Conservation (phyloP, 64 coral and sea anemone species). For the Montipora sp. region DNA sequence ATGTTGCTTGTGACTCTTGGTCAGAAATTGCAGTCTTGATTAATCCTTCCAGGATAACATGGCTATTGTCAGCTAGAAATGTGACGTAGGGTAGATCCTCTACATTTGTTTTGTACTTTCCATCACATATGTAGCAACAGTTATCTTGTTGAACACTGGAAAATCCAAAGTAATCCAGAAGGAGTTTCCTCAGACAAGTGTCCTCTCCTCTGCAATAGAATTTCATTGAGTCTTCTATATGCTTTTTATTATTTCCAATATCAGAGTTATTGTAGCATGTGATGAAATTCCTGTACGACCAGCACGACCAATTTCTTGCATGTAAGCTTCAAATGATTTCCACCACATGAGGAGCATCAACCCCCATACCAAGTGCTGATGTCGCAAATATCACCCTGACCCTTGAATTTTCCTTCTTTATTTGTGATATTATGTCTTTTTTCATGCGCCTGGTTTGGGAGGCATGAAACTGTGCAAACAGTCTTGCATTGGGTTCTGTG, state of each 20-base stretch:
- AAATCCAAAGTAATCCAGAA: not conserved
- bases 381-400: conserved; percentile 70
- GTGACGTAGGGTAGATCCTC: no score
- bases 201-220: not conserved
- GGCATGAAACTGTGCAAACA: conserved; percentile 74
- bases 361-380: conserved; percentile 77
- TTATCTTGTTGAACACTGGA: not conserved
- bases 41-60: no score
- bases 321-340: conserved; percentile 67
- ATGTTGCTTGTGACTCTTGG: no score
- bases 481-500: conserved; percentile 35
- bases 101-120: no score
- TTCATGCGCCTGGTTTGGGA: conserved; percentile 50
- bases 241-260: not conserved
- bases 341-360: conserved; percentile 61
- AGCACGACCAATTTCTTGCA: conserved; percentile 81
- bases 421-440: conserved; percentile 31
- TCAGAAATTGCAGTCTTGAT: no score
- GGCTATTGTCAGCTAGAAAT: no score
- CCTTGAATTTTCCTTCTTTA: conserved; percentile 63
- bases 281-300: conserved; percentile 24
- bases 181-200: not conserved
- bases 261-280: not conserved
- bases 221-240: not conserved
- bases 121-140: not conserved